phyloP scores from a whole-genome alignment of 2,888 invertebrate genomes.

The Apocheima hispidaria region DNA sequence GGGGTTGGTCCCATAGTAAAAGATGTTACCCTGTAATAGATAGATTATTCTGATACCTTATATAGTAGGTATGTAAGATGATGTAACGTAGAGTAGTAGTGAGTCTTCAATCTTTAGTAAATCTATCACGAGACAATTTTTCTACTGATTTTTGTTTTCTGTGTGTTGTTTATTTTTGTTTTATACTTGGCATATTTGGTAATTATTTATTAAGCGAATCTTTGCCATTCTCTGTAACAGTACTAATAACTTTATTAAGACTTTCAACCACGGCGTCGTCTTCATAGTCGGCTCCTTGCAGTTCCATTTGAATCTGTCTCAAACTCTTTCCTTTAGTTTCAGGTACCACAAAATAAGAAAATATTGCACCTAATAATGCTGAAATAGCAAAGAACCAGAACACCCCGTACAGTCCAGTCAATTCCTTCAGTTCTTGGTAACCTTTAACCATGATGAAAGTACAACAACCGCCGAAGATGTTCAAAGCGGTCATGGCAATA shows the following conservation, averaged over 20 bases:
- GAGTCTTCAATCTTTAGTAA: background rate
- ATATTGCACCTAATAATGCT: slow-evolving; percentile 77
- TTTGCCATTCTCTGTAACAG: slow-evolving; percentile 27
- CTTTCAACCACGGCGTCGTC: slow-evolving; percentile 49
- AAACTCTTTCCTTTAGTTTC: slow-evolving; percentile 86
- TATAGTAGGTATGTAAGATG: too few relatives aligned
- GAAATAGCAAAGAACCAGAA: slow-evolving; percentile 81
- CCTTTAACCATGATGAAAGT: slow-evolving; percentile 81
- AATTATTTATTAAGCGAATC: slow-evolving; percentile 36
- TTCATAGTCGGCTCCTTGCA: slow-evolving; percentile 71
- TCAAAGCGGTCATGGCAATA: slow-evolving; percentile 79
- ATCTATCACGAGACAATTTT: background rate
- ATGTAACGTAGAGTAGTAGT: too few relatives aligned
- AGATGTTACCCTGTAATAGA: too few relatives aligned
- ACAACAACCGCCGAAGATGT: slow-evolving; percentile 77
- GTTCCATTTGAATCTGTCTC: slow-evolving; percentile 81
- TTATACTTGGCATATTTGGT: slow-evolving; percentile 32
- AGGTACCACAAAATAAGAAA: slow-evolving; percentile 79
- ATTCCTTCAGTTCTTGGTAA: slow-evolving; percentile 79
- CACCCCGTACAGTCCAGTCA: slow-evolving; percentile 77
- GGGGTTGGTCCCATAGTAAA: too few relatives aligned
- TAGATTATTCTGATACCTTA: too few relatives aligned
- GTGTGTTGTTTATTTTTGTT: background rate
- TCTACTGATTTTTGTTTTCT: background rate
- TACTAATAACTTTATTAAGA: slow-evolving; percentile 38